Evolutionary conservation across 2,888 invertebrate genomes (phyloP).

Genomic region (Seira ritae): DNA sequence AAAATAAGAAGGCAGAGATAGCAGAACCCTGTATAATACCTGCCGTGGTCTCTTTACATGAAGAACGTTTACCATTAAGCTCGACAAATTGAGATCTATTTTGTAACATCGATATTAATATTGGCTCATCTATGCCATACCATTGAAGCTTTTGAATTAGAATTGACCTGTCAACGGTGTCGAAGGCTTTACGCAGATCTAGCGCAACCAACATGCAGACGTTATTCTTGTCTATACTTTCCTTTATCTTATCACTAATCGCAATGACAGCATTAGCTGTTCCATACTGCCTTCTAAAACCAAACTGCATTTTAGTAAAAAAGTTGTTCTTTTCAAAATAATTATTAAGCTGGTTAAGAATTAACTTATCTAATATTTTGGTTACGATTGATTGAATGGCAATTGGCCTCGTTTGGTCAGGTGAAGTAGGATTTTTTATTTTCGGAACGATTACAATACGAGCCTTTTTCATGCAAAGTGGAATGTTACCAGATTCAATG

Average conservation of each 20-base stretch:
- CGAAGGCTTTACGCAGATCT: slow-evolving; percentile 56
- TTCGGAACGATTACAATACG: slow-evolving; percentile 33
- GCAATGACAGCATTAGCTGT: slow-evolving; percentile 36
- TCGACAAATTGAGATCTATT: slow-evolving; percentile 41
- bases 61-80: background rate
- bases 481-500: slow-evolving; percentile 5
- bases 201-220: slow-evolving; percentile 44
- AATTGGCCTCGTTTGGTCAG: slow-evolving; percentile 41
- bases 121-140: slow-evolving; percentile 37
- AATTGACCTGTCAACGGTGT: slow-evolving; percentile 26
- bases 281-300: slow-evolving; percentile 35
- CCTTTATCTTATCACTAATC: slow-evolving; percentile 39
- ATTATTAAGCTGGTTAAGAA: slow-evolving; percentile 13
- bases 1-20: slow-evolving; percentile 30
- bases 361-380: slow-evolving; percentile 45
- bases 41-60: background rate
- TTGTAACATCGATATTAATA: slow-evolving; percentile 18
- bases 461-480: slow-evolving; percentile 11
- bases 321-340: slow-evolving; percentile 35
- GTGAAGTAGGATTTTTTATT: background rate
- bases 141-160: slow-evolving; percentile 36
- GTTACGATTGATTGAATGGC: slow-evolving; percentile 35
- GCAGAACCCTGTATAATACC: slow-evolving; percentile 26
- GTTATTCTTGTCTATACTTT: slow-evolving; percentile 29
- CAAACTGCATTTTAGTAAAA: slow-evolving; percentile 38